A percentile compares a stretch with the other conserved stretches of the same genome.
Evolutionary conservation across 2,888 invertebrate genomes (phyloP).

Genomic region (Ichneumoninae sp.): DNA sequence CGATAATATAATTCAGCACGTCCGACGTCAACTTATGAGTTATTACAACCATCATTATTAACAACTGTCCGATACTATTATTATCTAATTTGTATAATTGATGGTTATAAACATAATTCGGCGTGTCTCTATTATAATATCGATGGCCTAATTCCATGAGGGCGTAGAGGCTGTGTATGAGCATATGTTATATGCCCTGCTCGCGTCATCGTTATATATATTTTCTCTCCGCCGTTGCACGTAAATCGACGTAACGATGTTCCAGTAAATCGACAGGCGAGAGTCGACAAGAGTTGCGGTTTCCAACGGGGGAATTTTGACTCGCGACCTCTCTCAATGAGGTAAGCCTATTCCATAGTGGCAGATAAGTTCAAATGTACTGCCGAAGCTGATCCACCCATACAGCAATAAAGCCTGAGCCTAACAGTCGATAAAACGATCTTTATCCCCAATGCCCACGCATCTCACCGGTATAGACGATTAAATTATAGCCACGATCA

Average conservation of each 20-base stretch:
- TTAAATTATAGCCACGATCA: constrained; percentile 61
- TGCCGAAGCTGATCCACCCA: constrained; percentile 36
- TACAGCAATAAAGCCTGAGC: constrained; percentile 50
- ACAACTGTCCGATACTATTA: constrained; percentile 5
- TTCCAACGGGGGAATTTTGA: background rate
- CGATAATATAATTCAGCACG: constrained; percentile 6
- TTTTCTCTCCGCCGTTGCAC: background rate
- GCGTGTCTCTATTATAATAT: background rate
- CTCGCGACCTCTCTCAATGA: constrained; percentile 4
- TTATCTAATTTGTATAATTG: constrained; percentile 35
- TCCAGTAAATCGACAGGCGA: background rate
- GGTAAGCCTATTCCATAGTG: background rate
- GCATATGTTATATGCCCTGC: background rate
- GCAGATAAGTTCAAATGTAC: constrained; percentile 24
- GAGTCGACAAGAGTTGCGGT: background rate
- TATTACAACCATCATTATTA: background rate
- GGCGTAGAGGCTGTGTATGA: background rate
- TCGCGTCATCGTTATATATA: background rate
- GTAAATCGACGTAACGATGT: background rate
- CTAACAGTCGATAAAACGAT: constrained; percentile 64
- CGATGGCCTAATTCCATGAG: background rate
- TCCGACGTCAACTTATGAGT: background rate
- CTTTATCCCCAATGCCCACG: constrained; percentile 58
- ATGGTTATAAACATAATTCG: background rate
- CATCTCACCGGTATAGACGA: constrained; percentile 45